A percentile compares a stretch with the other conserved stretches of the same genome.
Conservation (phyloP, 2,113 vertebrate species). For the Cichladusa arquata region DNA sequence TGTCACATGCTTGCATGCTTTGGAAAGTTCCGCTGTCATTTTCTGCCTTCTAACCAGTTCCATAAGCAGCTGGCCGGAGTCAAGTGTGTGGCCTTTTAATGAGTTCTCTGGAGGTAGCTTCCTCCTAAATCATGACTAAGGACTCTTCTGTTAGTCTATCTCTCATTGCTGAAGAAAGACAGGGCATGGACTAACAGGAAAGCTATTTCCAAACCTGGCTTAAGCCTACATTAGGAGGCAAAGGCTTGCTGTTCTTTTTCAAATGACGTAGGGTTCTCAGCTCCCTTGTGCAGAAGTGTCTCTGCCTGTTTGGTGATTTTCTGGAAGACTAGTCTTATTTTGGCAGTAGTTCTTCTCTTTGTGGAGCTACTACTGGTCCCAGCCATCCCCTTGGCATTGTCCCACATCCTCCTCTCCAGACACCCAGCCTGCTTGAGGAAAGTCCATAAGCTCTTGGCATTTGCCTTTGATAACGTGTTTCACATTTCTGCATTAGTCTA, state of each 20-base stretch:
- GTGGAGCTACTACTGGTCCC: fast-evolving
- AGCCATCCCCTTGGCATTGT: neutral
- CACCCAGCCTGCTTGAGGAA: neutral
- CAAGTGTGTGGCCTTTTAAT: neutral
- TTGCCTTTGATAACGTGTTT: neutral
- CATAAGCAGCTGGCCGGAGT: neutral
- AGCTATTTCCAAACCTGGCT: neutral
- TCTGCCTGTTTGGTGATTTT: neutral
- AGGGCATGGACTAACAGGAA: neutral
- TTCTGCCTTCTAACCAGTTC: neutral
- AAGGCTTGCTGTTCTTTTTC: neutral
- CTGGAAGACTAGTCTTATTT: neutral
- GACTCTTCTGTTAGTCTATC: neutral
- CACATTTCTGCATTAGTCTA: neutral
- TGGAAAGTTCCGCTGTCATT: neutral
- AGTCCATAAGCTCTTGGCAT: neutral
- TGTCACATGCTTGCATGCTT: neutral
- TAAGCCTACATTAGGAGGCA: neutral
- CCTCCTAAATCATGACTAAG: neutral
- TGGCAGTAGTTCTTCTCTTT: fast-evolving
- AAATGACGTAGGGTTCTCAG: neutral
- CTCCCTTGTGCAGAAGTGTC: neutral
- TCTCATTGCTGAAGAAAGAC: neutral
- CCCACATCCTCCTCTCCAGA: neutral
- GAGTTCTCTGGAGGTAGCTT: neutral